A percentile compares a stretch with the other conserved stretches of the same genome.
phyloP scores from a whole-genome alignment of 2,888 invertebrate genomes.

The Patella ulyssiponensis region DNA sequence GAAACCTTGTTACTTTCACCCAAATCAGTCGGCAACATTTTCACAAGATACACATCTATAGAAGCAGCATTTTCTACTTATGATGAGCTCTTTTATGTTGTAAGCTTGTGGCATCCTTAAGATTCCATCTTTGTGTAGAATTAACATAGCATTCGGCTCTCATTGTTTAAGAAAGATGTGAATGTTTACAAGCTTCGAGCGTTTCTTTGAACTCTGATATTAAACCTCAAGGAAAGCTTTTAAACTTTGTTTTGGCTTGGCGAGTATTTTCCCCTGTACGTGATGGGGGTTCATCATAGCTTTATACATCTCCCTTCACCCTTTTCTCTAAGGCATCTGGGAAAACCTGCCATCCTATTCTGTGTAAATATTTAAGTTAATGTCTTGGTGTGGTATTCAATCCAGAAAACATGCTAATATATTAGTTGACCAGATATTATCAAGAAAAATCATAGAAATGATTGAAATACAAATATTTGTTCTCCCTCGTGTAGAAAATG shows the following conservation, averaged over 20 bases:
- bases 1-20: no score
- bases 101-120: conserved; percentile 11
- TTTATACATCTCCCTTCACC: neutral
- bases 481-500: no score
- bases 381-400: neutral
- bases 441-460: no score
- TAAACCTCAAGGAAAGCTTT: conserved; percentile 16
- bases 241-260: conserved; percentile 21
- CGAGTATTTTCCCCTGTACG: conserved; percentile 11
- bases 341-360: conserved; percentile 2
- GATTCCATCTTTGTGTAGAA: conserved; percentile 14
- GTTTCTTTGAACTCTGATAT: conserved; percentile 17
- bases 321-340: neutral
- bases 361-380: conserved; percentile 7
- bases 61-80: neutral
- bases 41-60: neutral
- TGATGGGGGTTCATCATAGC: conserved; percentile 5
- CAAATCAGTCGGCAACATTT: no score
- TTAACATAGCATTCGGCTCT: conserved; percentile 12
- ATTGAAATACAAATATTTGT: no score
- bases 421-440: no score
- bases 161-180: conserved; percentile 12
- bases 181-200: conserved; percentile 11
- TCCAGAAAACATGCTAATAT: no score
- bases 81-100: conserved; percentile 13